Percentiles rank a stretch among this genome's conserved stretches.
phyloP scores from a whole-genome alignment of 2,888 invertebrate genomes.

The Apamea sordens region DNA sequence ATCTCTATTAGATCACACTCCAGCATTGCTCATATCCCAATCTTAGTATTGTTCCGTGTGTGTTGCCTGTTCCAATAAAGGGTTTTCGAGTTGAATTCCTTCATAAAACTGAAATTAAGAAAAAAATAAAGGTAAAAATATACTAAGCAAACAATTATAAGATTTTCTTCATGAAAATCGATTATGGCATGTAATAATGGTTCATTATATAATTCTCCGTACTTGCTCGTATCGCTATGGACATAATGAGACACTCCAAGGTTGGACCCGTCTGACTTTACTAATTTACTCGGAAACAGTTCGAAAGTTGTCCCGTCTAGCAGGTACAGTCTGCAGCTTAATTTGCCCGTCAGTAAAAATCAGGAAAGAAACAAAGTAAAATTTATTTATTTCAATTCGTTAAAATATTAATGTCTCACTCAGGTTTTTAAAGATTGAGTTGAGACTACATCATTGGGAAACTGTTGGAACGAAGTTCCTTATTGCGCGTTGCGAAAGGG shows the following conservation, averaged over 20 bases:
- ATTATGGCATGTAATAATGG: constrained; percentile 22
- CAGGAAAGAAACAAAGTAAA: background rate
- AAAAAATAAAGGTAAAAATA: background rate
- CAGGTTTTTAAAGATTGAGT: background rate
- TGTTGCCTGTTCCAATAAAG: too few relatives aligned
- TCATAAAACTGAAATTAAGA: background rate
- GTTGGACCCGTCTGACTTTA: constrained; percentile 60
- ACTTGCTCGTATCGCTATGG: constrained; percentile 33
- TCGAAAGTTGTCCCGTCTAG: constrained; percentile 69
- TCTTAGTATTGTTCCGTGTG: background rate
- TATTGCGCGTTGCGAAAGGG: too few relatives aligned
- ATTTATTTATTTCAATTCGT: background rate
- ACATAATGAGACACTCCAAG: constrained; percentile 55
- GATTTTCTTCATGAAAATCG: constrained; percentile 18
- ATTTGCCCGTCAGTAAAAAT: constrained; percentile 1
- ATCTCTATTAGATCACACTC: too few relatives aligned
- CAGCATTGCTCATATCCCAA: background rate
- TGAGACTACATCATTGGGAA: background rate
- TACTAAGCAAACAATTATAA: background rate
- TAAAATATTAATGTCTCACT: too few relatives aligned
- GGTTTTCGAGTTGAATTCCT: background rate
- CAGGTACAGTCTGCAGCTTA: constrained; percentile 63
- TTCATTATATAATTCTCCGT: constrained; percentile 45
- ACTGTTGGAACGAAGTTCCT: too few relatives aligned
- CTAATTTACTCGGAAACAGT: constrained; percentile 70